Evolutionary conservation across 2,113 vertebrate species (phyloP).

Genomic region (Cryptotis parvus): DNA sequence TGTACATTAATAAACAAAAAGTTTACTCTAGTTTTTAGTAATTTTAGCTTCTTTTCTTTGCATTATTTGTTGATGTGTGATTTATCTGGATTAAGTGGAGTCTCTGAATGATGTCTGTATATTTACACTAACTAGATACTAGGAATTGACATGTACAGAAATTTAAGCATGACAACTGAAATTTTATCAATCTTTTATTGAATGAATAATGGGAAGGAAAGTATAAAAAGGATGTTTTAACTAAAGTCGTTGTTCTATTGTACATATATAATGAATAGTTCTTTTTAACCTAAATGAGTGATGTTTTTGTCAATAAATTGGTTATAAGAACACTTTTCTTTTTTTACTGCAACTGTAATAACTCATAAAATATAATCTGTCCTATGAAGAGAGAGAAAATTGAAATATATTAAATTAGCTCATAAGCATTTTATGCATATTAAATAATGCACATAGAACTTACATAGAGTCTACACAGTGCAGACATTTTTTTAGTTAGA

Average conservation of each 20-base stretch:
- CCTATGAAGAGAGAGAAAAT: neutral
- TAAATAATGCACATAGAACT: conserved; percentile 19
- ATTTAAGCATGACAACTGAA: too few relatives aligned
- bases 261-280: neutral
- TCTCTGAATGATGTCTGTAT: neutral
- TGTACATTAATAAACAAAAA: neutral
- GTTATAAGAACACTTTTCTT: neutral
- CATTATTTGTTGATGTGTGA: neutral
- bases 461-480: neutral
- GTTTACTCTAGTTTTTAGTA: neutral
- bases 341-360: too few relatives aligned
- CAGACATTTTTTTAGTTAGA: conserved; percentile 60
- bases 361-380: neutral
- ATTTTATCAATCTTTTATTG: neutral
- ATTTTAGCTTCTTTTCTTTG: neutral
- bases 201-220: neutral
- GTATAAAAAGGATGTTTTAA: neutral
- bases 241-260: neutral
- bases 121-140: neutral
- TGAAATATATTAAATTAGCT: conserved; percentile 1
- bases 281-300: neutral
- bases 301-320: neutral
- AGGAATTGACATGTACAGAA: too few relatives aligned
- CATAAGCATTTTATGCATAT: conserved; percentile 30
- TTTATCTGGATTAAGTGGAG: neutral